These are phyloP conservation scores for Neoitamus cyanurus DNA, from an alignment of 2,888 invertebrate species.

Conservation along the genomic window DNA sequence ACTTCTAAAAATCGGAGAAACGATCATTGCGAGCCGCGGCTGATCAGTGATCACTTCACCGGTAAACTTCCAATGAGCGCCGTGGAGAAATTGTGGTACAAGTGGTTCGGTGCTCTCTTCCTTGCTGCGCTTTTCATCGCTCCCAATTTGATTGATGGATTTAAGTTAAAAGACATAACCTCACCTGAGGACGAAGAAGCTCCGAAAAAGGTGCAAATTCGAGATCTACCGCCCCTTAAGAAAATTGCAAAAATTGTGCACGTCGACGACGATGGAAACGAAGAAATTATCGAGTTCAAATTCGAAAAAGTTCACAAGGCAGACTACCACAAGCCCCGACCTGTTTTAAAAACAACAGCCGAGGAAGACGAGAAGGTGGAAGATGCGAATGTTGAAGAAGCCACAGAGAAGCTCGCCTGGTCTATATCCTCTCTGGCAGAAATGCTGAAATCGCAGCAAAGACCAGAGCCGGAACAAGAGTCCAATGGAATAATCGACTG, in stretches of 20 bases:
- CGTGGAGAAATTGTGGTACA: conserved; percentile 15
- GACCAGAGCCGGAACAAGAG: not conserved
- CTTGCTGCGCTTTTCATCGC: not conserved
- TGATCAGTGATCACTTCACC: not conserved
- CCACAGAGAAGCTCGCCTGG: not conserved
- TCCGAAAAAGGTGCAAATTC: conserved; percentile 4
- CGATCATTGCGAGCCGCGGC: not conserved
- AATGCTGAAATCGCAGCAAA: not conserved
- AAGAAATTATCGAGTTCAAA: conserved; percentile 47
- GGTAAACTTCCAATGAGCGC: conserved; percentile 3
- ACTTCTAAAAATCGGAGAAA: not conserved
- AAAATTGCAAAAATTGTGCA: conserved; percentile 59
- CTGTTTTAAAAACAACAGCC: conserved; percentile 46
- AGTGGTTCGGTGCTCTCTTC: conserved; percentile 15
- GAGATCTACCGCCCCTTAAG: conserved; percentile 56
- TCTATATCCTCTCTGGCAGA: not conserved
- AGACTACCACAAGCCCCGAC: not conserved
- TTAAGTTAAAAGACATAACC: conserved; percentile 49
- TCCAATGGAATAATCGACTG: conserved; percentile 60
- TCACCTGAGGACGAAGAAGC: conserved; percentile 24
- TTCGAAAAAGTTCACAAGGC: conserved; percentile 53
- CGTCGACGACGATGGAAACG: conserved; percentile 56
- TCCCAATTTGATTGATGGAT: conserved; percentile 42
- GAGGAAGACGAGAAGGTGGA: conserved; percentile 55
- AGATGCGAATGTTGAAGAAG: conserved; percentile 49